Percentiles rank a stretch among this genome's conserved stretches.
These are phyloP conservation scores for Balaeniceps rex DNA, from an alignment of 2,113 vertebrate species.

Conservation along the genomic window DNA sequence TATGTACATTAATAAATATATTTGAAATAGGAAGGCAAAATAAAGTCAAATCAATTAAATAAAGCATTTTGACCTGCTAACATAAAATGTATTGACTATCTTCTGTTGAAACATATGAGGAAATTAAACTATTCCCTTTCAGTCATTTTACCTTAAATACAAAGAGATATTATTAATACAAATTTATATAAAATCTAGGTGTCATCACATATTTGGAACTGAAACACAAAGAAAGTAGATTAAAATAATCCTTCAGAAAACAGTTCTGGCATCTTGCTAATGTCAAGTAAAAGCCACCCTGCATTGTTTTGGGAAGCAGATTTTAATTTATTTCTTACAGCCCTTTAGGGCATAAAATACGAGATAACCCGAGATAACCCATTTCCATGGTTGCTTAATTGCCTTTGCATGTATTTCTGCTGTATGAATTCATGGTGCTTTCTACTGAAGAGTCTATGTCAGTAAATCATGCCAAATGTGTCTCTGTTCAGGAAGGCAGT, in stretches of 20 bases:
- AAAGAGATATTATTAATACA: neutral
- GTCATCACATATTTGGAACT: neutral
- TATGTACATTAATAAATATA: neutral
- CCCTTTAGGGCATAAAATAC: neutral
- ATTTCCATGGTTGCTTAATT: neutral
- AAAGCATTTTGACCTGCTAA: neutral
- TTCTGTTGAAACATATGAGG: neutral
- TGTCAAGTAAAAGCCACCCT: neutral
- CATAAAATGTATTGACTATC: neutral
- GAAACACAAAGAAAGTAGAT: neutral
- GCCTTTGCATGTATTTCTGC: neutral
- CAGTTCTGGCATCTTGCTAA: neutral
- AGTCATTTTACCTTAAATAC: neutral
- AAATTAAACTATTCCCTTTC: neutral
- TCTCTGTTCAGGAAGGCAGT: neutral
- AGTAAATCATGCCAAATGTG: neutral
- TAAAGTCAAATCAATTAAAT: neutral
- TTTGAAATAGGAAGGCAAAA: neutral
- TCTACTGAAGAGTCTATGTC: neutral
- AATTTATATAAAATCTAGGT: neutral
- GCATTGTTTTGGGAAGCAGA: neutral
- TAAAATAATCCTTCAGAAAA: neutral
- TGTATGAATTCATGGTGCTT: neutral
- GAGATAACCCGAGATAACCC: neutral
- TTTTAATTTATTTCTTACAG: neutral